phyloP scores from a whole-genome alignment of 2,797 vertebrate genomes.

The Gastrophryne carolinensis region DNA sequence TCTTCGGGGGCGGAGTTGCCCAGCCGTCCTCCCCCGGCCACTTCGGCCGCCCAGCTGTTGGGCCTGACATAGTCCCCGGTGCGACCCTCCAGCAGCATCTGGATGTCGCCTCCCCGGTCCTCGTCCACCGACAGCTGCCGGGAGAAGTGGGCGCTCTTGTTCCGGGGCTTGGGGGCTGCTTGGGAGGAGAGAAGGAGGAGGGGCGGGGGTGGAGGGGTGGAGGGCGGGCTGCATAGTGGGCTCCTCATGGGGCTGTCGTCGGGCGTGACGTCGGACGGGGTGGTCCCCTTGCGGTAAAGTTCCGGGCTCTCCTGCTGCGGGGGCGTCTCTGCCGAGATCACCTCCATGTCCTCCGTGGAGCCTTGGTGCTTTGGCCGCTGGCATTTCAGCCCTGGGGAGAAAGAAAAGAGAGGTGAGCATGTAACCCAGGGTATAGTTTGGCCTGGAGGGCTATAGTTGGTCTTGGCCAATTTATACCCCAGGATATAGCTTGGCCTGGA shows the following conservation, averaged over 20 bases:
- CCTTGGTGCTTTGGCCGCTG: conserved; percentile 88
- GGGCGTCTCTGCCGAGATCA: conserved; percentile 83
- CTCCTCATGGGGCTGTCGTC: conserved; percentile 89
- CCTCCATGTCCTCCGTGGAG: conserved; percentile 89
- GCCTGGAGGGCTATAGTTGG: too few species aligned
- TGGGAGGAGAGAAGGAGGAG: conserved; percentile 68
- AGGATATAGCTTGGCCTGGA: too few species aligned
- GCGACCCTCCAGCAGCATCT: conserved; percentile 88
- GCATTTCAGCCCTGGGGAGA: conserved; percentile 83
- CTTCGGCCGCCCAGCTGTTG: conserved; percentile 86
- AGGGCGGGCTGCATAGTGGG: conserved; percentile 81
- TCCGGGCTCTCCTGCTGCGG: conserved; percentile 86
- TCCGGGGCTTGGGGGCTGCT: conserved; percentile 69
- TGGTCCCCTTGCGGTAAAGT: conserved; percentile 91
- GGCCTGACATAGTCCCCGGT: conserved; percentile 78
- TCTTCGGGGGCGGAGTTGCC: conserved; percentile 77
- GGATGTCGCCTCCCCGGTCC: conserved; percentile 86
- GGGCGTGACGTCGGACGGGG: conserved; percentile 83
- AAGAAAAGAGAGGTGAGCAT: too few species aligned
- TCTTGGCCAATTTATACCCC: too few species aligned
- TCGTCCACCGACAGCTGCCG: conserved; percentile 87
- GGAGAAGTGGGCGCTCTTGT: conserved; percentile 86
- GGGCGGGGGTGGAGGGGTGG: conserved; percentile 76
- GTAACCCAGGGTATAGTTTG: too few species aligned
- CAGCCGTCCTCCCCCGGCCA: conserved; percentile 72